A percentile compares a stretch with the other conserved stretches of the same genome.
These are phyloP conservation scores for Tenthredo livida DNA, from an alignment of 2,888 invertebrate genomes.

Conservation along the genomic window DNA sequence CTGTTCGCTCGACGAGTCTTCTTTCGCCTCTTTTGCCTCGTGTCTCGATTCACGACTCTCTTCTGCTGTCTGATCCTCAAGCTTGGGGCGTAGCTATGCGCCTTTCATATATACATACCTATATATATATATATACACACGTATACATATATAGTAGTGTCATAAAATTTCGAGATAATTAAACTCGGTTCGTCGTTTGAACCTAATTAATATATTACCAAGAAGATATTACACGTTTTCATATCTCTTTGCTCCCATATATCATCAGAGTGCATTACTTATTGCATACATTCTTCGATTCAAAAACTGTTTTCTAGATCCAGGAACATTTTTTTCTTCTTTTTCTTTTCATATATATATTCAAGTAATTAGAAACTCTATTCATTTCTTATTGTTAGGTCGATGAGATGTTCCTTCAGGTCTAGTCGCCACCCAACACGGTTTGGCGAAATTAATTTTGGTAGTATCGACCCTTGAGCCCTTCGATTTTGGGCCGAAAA, in stretches of 20 bases:
- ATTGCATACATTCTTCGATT: not conserved
- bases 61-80: constrained; percentile 50
- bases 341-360: not conserved
- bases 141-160: not conserved
- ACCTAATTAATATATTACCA: constrained; percentile 31
- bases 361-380: not conserved
- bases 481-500: not conserved
- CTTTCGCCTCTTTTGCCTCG: constrained; percentile 57
- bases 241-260: not conserved
- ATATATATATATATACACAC: not conserved
- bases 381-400: not conserved
- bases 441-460: constrained; percentile 7
- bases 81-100: constrained; percentile 1
- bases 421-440: not conserved
- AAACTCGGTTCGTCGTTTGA: constrained; percentile 40
- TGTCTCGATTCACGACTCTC: constrained; percentile 54
- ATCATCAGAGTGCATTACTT: not conserved
- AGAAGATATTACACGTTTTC: constrained; percentile 8
- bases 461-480: not conserved
- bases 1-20: constrained; percentile 54
- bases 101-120: not conserved
- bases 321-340: not conserved
- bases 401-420: not conserved
- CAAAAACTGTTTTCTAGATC: not conserved
- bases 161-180: constrained; percentile 39